These are phyloP conservation scores for Oreochromis grahami DNA, from an alignment of 2,797 vertebrate genomes.

Conservation along the genomic window DNA sequence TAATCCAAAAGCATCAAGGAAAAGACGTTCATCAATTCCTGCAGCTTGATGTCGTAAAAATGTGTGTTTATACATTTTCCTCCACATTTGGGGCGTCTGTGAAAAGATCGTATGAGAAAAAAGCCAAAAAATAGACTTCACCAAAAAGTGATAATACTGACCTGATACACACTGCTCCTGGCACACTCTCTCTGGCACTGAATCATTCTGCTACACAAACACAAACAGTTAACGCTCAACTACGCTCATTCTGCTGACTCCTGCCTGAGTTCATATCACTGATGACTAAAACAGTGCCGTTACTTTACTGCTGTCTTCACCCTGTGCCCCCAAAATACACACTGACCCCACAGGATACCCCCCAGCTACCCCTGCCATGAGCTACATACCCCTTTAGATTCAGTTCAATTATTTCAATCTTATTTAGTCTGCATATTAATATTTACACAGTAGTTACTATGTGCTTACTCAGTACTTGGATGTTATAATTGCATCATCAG, in stretches of 20 bases:
- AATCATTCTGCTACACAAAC: background rate
- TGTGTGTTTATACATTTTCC: background rate
- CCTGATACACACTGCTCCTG: background rate
- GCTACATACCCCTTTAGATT: background rate
- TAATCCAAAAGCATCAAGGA: background rate
- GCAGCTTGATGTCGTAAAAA: background rate
- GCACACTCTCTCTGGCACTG: background rate
- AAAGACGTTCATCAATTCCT: background rate
- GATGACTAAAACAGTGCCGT: constrained; percentile 36
- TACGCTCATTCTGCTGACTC: background rate
- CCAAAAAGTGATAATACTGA: constrained; percentile 23
- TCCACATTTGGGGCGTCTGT: background rate
- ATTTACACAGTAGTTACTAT: background rate
- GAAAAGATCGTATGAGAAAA: background rate
- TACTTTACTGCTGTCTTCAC: constrained; percentile 7
- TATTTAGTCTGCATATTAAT: background rate
- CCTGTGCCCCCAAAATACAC: background rate
- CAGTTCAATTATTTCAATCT: background rate
- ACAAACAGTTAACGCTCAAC: background rate
- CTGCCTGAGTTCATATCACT: constrained; percentile 40
- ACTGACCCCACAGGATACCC: background rate
- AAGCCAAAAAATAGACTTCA: background rate
- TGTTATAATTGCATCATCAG: background rate
- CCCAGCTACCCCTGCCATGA: background rate
- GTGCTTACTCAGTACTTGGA: background rate